phyloP scores from a whole-genome alignment of 1,140 invertebrate genomes.

The Steinernema feltiae region DNA sequence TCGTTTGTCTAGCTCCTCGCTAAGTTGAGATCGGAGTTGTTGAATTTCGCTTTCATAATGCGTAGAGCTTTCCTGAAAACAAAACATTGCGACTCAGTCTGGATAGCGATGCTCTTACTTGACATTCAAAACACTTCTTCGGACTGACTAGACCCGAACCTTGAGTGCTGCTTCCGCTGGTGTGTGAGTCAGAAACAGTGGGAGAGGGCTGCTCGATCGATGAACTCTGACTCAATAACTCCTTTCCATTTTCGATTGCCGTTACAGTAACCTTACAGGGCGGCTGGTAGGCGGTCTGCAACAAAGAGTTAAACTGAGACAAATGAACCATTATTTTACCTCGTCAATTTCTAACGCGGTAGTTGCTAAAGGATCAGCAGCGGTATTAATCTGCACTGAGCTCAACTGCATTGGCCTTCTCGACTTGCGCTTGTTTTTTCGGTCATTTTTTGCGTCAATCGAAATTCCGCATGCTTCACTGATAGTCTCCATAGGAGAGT shows the following conservation, averaged over 20 bases:
- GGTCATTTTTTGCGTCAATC: not conserved
- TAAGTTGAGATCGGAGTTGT: constrained; percentile 9
- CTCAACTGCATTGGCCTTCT: not conserved
- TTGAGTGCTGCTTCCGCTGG: constrained; percentile 27
- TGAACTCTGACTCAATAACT: not conserved
- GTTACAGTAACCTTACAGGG: constrained; percentile 4
- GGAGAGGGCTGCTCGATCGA: constrained; percentile 33
- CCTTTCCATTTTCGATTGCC: not conserved
- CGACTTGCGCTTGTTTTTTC: not conserved
- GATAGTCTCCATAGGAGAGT: constrained; percentile 11
- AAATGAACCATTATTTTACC: not conserved
- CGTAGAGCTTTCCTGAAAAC: not conserved
- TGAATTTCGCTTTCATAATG: constrained; percentile 16
- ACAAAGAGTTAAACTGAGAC: not conserved
- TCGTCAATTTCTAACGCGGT: too few species aligned
- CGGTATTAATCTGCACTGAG: too few species aligned
- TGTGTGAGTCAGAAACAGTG: constrained; percentile 41
- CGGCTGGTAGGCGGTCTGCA: not conserved
- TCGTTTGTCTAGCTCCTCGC: not conserved
- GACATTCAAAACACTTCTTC: constrained; percentile 38
- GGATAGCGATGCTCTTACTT: constrained; percentile 20
- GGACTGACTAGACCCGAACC: constrained; percentile 32
- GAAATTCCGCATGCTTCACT: not conserved
- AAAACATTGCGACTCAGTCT: not conserved
- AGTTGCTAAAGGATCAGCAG: too few species aligned